Percentiles rank a stretch among this genome's conserved stretches.
phyloP scores from a whole-genome alignment of 2,888 invertebrate species.

The Mermis nigrescens region DNA sequence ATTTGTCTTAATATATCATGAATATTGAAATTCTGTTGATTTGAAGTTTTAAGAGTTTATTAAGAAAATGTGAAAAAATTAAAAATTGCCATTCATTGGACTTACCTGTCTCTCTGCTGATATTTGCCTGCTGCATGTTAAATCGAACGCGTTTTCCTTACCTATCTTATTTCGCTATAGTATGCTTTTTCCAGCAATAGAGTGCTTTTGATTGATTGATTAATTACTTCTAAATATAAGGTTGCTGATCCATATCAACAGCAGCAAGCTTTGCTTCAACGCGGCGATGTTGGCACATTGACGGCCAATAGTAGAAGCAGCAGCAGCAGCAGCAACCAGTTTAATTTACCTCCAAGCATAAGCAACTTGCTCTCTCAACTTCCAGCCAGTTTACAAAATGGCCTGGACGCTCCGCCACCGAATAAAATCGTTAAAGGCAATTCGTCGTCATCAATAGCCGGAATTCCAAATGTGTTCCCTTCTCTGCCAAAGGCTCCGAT shows the following conservation, averaged over 20 bases:
- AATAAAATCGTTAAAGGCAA: not conserved
- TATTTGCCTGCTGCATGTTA: no score
- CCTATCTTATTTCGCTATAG: no score
- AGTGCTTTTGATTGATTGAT: no score
- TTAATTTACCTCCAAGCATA: not conserved
- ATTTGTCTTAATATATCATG: no score
- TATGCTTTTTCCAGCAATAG: no score
- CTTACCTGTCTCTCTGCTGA: no score
- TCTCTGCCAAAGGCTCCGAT: slow-evolving; percentile 26
- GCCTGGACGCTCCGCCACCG: not conserved
- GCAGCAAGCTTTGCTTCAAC: not conserved
- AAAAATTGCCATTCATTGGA: no score
- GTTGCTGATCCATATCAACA: not conserved
- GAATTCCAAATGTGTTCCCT: slow-evolving; percentile 29
- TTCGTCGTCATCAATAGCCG: slow-evolving; percentile 25
- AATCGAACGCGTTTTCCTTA: no score
- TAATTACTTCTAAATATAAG: no score
- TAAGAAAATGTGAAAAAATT: no score
- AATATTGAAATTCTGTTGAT: no score
- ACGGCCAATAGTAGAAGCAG: not conserved
- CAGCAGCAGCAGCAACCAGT: not conserved
- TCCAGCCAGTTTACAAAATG: not conserved
- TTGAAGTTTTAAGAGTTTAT: no score
- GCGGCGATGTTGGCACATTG: not conserved
- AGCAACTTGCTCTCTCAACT: not conserved